Percentiles rank a stretch among this genome's conserved stretches.
Evolutionary conservation across 2,888 invertebrate species (phyloP).

Genomic region (Thecophora atra): DNA sequence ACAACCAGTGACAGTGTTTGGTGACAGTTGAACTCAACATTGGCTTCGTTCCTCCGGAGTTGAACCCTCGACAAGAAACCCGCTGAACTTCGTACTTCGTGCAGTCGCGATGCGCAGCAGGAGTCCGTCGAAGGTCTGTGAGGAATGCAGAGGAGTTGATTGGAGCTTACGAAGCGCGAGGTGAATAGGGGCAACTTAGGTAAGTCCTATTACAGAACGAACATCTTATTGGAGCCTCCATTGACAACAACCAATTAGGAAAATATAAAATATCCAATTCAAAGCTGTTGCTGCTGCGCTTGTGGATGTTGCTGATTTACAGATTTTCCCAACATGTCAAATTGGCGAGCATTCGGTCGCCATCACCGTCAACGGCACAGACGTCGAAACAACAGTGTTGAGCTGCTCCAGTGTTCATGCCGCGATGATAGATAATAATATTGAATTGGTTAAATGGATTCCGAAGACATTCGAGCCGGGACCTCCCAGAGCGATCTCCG

Average conservation of each 20-base stretch:
- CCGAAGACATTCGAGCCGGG: slow-evolving; percentile 29
- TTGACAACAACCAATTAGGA: slow-evolving; percentile 10
- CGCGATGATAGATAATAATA: slow-evolving; percentile 35
- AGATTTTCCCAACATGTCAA: slow-evolving; percentile 2
- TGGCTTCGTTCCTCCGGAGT: not conserved
- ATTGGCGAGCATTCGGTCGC: not conserved
- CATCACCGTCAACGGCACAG: not conserved
- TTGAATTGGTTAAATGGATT: slow-evolving; percentile 28
- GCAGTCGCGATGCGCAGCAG: not conserved
- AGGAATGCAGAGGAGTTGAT: too few relatives aligned
- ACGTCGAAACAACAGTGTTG: not conserved
- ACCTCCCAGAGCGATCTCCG: slow-evolving; percentile 24
- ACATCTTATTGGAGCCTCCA: not conserved
- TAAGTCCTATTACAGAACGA: too few relatives aligned
- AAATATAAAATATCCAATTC: not conserved
- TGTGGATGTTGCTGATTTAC: not conserved
- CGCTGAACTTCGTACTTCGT: not conserved
- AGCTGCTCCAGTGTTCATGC: slow-evolving; percentile 11
- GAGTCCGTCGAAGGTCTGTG: not conserved
- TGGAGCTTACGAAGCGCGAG: too few relatives aligned
- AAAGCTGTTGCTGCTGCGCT: not conserved
- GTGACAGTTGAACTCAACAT: not conserved
- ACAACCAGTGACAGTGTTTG: not conserved
- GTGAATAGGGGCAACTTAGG: too few relatives aligned
- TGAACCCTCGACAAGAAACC: not conserved